Base-by-base conservation (phyloP, 2,888 invertebrate species). In the Homarus gammarus region DNA sequence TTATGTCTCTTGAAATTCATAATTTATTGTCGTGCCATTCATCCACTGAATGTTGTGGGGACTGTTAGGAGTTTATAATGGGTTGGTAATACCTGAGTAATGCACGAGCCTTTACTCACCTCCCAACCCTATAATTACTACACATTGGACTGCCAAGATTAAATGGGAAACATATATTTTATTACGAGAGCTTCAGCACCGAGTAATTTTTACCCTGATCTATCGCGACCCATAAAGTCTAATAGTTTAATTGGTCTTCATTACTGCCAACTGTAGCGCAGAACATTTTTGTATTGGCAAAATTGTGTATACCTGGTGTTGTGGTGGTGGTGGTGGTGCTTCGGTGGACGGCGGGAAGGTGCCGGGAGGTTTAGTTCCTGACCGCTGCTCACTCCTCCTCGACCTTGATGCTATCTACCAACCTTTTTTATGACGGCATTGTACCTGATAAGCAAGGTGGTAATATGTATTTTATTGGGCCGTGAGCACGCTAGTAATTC, bases 161-260 rank as follows among this genome's bases (percentile, higher is more conserved):
- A 85, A 85, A 85, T 85, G 77, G 64, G 36, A 31, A 49, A 85
- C 84, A 77, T 85, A 85, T 85, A 85, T 85, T 85, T 84, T 64
- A 73, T 56, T 68, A 68, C 84, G 77, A 51, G 77, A 72, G 72
- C 68, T 70, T 72, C 83, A 33, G 68, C 82, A 36, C 38, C 40
- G 84, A 85, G 77, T 77, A 85, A 77, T 85, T 77, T 75, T 51
- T 75, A 31, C 77, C 40, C 84, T 85, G 84, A 85, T 64, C 61
- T 77, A 85, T 85, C 40, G 64, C 84, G 64, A 64, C 77, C 72
- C 84, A 77, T 85, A 85, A 85, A 85, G 31, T 77, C 77, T 85
- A 77, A 85, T 85, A 77, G 84, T 85, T 85, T 85, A 85, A 85
- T 85, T 85, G 77, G 64, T 75, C 77, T 75, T 85, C 83, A 83